phyloP scores from a whole-genome alignment of 2,797 vertebrate species.

The Tapera naevia region DNA sequence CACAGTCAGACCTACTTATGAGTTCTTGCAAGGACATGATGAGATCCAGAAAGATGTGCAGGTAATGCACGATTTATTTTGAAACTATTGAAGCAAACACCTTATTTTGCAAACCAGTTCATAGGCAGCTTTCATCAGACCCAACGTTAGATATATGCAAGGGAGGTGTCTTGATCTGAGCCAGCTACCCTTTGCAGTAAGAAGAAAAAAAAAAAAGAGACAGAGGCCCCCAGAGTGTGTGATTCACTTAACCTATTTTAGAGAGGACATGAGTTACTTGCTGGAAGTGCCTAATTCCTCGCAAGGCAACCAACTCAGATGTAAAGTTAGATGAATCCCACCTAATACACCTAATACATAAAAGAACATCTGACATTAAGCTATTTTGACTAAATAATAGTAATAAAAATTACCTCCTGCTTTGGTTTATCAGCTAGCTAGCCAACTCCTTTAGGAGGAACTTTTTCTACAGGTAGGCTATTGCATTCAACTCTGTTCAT shows the following conservation, averaged over 20 bases:
- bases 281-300: neutral
- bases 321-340: neutral
- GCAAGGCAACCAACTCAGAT: neutral
- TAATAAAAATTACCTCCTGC: neutral
- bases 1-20: neutral
- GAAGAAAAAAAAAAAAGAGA: neutral
- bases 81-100: neutral
- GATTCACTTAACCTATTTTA: constrained; percentile 36
- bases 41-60: neutral
- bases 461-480: neutral
- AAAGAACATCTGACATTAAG: neutral
- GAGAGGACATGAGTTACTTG: neutral
- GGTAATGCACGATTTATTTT: neutral
- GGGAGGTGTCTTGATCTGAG: neutral
- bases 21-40: neutral
- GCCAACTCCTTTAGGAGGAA: neutral
- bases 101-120: neutral
- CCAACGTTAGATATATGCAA: neutral
- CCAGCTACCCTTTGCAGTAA: neutral
- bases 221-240: neutral
- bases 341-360: neutral
- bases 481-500: neutral
- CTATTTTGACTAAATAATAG: neutral
- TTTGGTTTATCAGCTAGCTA: neutral
- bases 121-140: neutral